Percentiles rank a stretch among this genome's conserved stretches.
These are phyloP conservation scores for Perognathus longimembris DNA, from an alignment of 2,113 vertebrate genomes.

Conservation along the genomic window DNA sequence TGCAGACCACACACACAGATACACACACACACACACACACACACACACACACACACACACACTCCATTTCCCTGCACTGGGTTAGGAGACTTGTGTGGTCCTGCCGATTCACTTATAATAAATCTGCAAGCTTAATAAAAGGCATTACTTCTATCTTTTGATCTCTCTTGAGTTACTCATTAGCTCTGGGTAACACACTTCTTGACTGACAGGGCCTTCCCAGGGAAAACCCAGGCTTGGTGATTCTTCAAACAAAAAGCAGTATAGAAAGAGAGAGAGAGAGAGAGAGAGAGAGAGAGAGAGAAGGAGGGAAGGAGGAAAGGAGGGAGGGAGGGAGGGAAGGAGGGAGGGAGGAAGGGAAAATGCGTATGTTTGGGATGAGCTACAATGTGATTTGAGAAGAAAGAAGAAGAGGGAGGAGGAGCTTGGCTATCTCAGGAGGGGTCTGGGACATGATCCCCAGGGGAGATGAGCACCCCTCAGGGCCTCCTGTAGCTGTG, in stretches of 20 bases:
- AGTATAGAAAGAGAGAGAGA: not conserved
- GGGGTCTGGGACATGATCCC: not conserved
- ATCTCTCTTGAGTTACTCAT: slow-evolving; percentile 89
- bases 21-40: no score
- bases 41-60: not conserved
- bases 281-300: no score
- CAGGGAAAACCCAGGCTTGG: slow-evolving; percentile 82
- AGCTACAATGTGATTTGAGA: not conserved
- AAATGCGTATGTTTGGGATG: not conserved
- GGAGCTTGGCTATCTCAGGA: not conserved
- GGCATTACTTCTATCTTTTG: slow-evolving; percentile 88
- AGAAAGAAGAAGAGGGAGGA: not conserved
- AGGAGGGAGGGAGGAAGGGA: no score
- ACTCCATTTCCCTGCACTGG: slow-evolving; percentile 83
- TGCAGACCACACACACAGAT: slow-evolving; percentile 86
- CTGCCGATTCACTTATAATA: slow-evolving; percentile 87
- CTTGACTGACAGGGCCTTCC: slow-evolving; percentile 86
- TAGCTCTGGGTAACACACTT: slow-evolving; percentile 85
- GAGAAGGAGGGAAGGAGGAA: no score
- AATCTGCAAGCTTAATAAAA: slow-evolving; percentile 88
- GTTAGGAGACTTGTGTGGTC: slow-evolving; percentile 89
- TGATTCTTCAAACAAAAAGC: slow-evolving; percentile 85
- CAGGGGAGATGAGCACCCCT: not conserved
- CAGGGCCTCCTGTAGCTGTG: not conserved
- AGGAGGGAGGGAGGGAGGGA: no score